phyloP scores from a whole-genome alignment of 2,113 vertebrate species.

The Tachysurus fulvidraco region DNA sequence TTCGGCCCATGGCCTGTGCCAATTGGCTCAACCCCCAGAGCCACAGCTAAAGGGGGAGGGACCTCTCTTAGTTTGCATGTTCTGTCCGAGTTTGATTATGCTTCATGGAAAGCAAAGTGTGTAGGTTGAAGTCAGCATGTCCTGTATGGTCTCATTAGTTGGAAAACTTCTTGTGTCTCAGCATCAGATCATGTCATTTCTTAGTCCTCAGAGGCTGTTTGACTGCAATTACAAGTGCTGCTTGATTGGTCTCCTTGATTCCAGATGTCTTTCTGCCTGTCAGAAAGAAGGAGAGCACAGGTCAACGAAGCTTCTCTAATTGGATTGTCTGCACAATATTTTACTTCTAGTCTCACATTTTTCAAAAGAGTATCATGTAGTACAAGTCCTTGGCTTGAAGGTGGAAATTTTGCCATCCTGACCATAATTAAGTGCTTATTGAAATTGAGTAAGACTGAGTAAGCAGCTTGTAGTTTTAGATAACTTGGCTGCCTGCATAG shows the following conservation, averaged over 20 bases:
- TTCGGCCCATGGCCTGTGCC: constrained; percentile 73
- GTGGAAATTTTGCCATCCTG: background rate
- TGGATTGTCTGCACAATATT: constrained; percentile 3
- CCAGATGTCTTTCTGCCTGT: constrained; percentile 36
- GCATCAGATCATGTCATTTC: constrained; percentile 5
- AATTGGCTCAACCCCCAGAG: constrained; percentile 73
- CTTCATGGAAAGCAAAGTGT: constrained; percentile 6
- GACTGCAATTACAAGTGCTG: constrained; percentile 5
- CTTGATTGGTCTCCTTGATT: constrained; percentile 33
- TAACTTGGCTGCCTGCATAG: background rate
- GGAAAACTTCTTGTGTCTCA: constrained; percentile 7
- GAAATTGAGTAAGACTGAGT: background rate
- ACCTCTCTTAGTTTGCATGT: constrained; percentile 59
- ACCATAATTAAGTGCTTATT: background rate
- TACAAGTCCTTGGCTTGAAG: too few relatives aligned
- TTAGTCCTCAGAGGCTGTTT: constrained; percentile 9
- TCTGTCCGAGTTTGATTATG: constrained; percentile 16
- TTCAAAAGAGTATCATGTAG: background rate
- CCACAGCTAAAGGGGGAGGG: constrained; percentile 63
- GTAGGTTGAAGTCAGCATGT: background rate
- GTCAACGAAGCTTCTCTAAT: constrained; percentile 24
- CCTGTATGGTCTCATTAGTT: constrained; percentile 26
- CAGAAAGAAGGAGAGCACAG: constrained; percentile 19
- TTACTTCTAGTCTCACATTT: constrained; percentile 1
- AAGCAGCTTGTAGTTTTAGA: background rate